Evolutionary conservation across 2,888 invertebrate genomes (phyloP).

Genomic region (Eupithecia subumbrata): DNA sequence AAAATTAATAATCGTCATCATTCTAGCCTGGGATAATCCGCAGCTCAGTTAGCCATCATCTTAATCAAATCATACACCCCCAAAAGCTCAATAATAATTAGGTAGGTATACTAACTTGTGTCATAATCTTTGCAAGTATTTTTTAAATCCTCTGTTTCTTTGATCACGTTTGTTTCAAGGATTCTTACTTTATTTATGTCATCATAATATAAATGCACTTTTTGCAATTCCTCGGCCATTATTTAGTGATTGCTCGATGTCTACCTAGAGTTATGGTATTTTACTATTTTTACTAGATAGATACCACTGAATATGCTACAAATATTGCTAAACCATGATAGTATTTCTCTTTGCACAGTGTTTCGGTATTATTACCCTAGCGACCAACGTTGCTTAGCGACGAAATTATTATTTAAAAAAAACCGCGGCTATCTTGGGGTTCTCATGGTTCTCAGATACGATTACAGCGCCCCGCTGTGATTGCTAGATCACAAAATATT

Average conservation of each 20-base stretch:
- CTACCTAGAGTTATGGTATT: neutral
- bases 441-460: no score
- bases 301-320: neutral
- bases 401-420: no score
- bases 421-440: no score
- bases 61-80: no score
- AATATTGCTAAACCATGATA: neutral
- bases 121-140: slow-evolving; percentile 94
- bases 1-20: no score
- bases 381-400: neutral
- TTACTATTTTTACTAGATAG: neutral
- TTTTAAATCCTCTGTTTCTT: slow-evolving; percentile 92
- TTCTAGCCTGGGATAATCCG: no score
- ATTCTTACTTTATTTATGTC: slow-evolving; percentile 88
- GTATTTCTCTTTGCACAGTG: neutral
- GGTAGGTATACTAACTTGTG: slow-evolving; percentile 85
- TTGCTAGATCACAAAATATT: no score
- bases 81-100: no score
- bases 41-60: no score
- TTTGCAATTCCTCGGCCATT: slow-evolving; percentile 89
- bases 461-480: no score
- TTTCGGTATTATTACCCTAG: neutral
- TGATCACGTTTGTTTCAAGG: slow-evolving; percentile 88
- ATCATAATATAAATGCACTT: slow-evolving; percentile 93
- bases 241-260: neutral